These are phyloP conservation scores for Ornithoptera alexandrae DNA, from an alignment of 2,888 invertebrate genomes.

Conservation along the genomic window DNA sequence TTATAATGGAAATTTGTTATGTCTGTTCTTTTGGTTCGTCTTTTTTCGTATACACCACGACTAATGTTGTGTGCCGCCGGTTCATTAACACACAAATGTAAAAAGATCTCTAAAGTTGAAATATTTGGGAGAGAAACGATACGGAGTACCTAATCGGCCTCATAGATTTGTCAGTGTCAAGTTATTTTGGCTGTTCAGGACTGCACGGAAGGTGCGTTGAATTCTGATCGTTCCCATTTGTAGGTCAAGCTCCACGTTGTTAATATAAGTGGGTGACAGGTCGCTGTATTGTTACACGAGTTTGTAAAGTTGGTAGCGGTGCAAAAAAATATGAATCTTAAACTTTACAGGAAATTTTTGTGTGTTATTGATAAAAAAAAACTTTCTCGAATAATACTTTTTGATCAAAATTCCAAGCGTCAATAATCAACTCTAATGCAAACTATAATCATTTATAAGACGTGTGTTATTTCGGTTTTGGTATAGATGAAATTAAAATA, in stretches of 20 bases:
- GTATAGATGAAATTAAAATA: too few species aligned
- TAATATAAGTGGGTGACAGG: conserved; percentile 45
- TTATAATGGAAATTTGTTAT: conserved; percentile 74
- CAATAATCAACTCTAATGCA: too few species aligned
- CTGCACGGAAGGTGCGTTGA: conserved; percentile 55
- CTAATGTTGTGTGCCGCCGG: conserved; percentile 57
- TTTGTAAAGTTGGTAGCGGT: conserved; percentile 33
- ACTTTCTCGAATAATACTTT: too few species aligned
- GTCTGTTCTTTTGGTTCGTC: conserved; percentile 54
- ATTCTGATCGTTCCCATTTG: conserved; percentile 56
- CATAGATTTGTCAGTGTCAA: conserved; percentile 37
- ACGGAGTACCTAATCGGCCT: conserved; percentile 2
- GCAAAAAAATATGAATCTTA: conserved; percentile 13
- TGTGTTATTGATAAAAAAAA: too few species aligned
- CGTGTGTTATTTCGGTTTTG: too few species aligned
- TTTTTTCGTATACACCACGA: conserved; percentile 63
- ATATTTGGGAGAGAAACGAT: neutral
- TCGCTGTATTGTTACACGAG: conserved; percentile 37
- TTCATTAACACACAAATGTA: conserved; percentile 38
- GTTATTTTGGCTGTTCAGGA: conserved; percentile 42
- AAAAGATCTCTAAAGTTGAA: conserved; percentile 34
- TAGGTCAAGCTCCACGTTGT: conserved; percentile 47
- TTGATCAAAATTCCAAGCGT: too few species aligned
- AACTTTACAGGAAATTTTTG: too few species aligned
- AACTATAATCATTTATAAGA: too few species aligned